A percentile compares a stretch with the other conserved stretches of the same genome.
These are phyloP conservation scores for Tauraco hartlaubi DNA, from an alignment of 2,797 vertebrate genomes.

Conservation along the genomic window DNA sequence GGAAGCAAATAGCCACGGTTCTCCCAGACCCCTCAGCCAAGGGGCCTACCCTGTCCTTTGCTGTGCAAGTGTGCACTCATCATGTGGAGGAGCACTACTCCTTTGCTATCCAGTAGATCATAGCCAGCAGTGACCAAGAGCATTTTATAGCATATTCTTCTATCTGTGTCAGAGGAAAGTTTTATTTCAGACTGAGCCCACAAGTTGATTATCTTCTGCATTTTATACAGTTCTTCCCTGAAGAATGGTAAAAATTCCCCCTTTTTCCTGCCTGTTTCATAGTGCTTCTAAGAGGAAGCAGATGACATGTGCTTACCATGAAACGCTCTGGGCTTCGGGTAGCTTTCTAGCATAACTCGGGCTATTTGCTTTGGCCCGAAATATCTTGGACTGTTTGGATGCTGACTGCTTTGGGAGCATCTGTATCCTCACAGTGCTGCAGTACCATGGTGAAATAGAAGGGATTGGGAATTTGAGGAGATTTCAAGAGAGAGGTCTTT, in stretches of 20 bases:
- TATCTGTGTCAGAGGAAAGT: background rate
- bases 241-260: background rate
- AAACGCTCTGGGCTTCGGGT: background rate
- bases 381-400: background rate
- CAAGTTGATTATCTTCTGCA: background rate
- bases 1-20: background rate
- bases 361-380: background rate
- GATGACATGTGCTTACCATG: background rate
- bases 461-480: background rate
- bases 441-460: background rate
- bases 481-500: background rate
- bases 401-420: background rate
- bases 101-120: background rate
- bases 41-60: background rate
- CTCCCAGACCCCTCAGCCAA: background rate
- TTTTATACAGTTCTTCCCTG: background rate
- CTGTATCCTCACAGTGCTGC: background rate
- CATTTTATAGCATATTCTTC: background rate
- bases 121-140: background rate
- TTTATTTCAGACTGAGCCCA: background rate
- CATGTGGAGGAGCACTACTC: accelerated
- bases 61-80: background rate
- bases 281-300: background rate
- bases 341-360: background rate
- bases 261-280: background rate